phyloP scores from a whole-genome alignment of 1,140 invertebrate genomes.

The Atta texana region DNA sequence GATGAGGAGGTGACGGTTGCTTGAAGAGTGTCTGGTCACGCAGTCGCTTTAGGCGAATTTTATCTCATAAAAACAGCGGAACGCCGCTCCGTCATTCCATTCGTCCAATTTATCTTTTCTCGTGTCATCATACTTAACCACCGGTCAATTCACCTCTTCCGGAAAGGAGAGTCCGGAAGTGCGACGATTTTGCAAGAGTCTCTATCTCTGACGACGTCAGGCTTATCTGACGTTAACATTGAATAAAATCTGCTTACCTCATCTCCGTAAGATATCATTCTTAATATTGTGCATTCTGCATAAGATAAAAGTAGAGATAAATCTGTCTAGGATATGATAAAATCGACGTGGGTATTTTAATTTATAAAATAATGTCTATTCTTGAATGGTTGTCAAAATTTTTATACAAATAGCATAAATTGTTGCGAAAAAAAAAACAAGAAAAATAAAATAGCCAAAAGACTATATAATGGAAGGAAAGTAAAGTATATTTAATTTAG shows the following conservation, averaged over 20 bases:
- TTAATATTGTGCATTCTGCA: conserved; percentile 3
- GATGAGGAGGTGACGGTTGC: not conserved
- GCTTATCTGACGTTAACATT: conserved; percentile 28
- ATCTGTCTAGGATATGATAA: not conserved
- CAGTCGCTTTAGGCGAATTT: conserved; percentile 42
- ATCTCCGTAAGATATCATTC: conserved; percentile 6
- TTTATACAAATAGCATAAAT: not conserved
- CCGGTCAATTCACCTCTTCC: conserved; percentile 33
- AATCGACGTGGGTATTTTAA: not conserved
- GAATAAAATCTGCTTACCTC: conserved; percentile 29
- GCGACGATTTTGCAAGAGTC: conserved; percentile 45
- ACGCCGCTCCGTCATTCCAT: conserved; percentile 28
- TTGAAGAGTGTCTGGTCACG: not conserved
- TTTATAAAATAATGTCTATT: not conserved
- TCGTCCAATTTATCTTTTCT: conserved; percentile 54
- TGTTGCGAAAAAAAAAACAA: not conserved
- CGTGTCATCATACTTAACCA: conserved; percentile 62
- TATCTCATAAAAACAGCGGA: conserved; percentile 34
- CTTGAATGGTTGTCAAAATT: not conserved
- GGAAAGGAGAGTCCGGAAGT: conserved; percentile 40
- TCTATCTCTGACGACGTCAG: conserved; percentile 24
- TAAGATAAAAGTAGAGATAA: not conserved
- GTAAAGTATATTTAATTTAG: not conserved
- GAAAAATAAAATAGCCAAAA: not conserved
- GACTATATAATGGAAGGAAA: not conserved